Conservation (phyloP, 2,113 vertebrate species). For the Neogobius melanostomus region DNA sequence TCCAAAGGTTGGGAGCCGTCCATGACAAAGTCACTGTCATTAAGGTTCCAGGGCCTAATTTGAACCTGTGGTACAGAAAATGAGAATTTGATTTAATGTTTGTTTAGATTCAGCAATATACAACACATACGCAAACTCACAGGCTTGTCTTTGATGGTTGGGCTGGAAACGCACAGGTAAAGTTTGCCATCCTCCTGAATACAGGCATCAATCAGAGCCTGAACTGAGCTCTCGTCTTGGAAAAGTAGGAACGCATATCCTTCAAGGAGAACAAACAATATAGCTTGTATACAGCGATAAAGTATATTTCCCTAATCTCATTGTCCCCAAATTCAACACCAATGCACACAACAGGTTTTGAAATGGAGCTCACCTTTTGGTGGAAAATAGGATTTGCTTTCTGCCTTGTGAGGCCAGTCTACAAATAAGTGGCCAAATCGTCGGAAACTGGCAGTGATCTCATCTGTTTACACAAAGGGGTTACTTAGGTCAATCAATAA, state of each 20-base stretch:
- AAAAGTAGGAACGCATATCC: slow-evolving; percentile 98
- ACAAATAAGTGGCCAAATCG: slow-evolving; percentile 98
- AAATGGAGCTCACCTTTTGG: slow-evolving; percentile 87
- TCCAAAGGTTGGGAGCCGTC: slow-evolving; percentile 98
- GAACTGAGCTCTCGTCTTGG: slow-evolving; percentile 99
- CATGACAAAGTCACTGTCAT: slow-evolving; percentile 99
- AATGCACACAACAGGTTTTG: background rate
- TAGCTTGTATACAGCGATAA: background rate
- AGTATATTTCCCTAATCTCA: background rate
- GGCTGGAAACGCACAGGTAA: slow-evolving; percentile 97
- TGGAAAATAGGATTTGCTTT: slow-evolving; percentile 99
- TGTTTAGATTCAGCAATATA: background rate
- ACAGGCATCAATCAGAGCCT: slow-evolving; percentile 97
- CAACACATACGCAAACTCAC: slow-evolving; percentile 73
- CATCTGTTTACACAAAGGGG: slow-evolving; percentile 77
- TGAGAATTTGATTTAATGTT: background rate
- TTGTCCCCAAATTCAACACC: background rate
- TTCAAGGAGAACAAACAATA: slow-evolving; percentile 53
- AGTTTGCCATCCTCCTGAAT: slow-evolving; percentile 99
- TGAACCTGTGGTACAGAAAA: slow-evolving; percentile 82
- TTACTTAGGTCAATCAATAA: background rate
- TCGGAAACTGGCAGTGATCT: slow-evolving; percentile 98
- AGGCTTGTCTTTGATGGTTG: slow-evolving; percentile 99
- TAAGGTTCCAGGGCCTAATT: slow-evolving; percentile 98
- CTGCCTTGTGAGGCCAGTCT: slow-evolving; percentile 99